Evolutionary conservation across 1,140 invertebrate genomes (phyloP), one percentile per base, ranked within the genome.

Genomic region (Neodiprion pinetum): DNA sequence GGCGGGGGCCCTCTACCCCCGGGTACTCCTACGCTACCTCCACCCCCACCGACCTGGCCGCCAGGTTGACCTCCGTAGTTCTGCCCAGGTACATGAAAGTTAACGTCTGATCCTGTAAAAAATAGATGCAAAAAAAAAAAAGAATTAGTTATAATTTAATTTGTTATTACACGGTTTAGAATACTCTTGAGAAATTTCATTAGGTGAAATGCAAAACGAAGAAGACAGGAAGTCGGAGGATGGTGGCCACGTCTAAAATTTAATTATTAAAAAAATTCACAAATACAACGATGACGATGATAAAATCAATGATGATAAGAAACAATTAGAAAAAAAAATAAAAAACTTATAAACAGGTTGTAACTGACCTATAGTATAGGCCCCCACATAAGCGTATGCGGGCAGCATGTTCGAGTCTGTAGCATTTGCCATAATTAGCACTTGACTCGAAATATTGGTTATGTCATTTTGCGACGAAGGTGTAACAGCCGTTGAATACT

Each of bases 31-130:
- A 88, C 82, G 72, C 80, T 85, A 77, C 80, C 82, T 74, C 83
- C 86, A 71, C 85, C 86, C 72, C 86, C 87, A 23, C 83, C 87
- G 81, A 87, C 87, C 79, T 88, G 87, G 75, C 83, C 83, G 75
- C 86, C 86, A 81, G 85, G 83, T 80, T 88, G 87, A 80, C 81
- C 84, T 74, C 84, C 84, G 84, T 87, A 88, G 81, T 83, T 88
- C 79, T 85, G 85, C 79, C 83, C 83, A 74, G 85, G 82, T 78
- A 87, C 87, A 84, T 88, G 87, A 84, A 87, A 88, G 47, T 40
- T 40, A 5, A 40, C 28, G 53, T 88, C 87, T 80, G 85, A 84
- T 81, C 87, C 87, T 88, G 74, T 67, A 81, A 84, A 81, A 84
- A 67, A 69, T 73, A 71, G 75, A 72, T 67, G 71, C 14, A 61